Evolutionary conservation across 2,888 invertebrate species (phyloP).

Genomic region (Hoplodrina ambigua): DNA sequence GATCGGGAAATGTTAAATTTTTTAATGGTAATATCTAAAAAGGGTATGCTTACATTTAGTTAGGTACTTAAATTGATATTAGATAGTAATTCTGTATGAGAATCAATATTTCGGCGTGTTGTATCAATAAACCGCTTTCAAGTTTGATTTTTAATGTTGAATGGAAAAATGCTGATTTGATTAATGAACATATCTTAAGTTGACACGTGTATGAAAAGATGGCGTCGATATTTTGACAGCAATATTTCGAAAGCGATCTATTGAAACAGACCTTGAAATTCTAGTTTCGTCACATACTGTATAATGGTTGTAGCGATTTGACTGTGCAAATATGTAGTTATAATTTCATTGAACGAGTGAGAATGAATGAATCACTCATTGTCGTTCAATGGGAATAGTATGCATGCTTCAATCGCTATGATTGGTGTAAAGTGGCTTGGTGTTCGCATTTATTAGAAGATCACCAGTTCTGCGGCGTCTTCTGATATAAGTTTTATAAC

Average conservation of each 20-base stretch:
- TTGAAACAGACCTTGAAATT: slow-evolving; percentile 12
- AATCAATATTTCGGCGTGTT: background rate
- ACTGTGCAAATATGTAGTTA: slow-evolving; percentile 54
- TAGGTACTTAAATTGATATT: slow-evolving; percentile 8
- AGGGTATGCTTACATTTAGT: slow-evolving; percentile 12
- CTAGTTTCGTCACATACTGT: slow-evolving; percentile 35
- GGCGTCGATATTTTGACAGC: slow-evolving; percentile 25
- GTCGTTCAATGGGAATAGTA: slow-evolving; percentile 56
- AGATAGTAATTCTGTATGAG: background rate
- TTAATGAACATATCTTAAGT: slow-evolving; percentile 41
- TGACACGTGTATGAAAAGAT: slow-evolving; percentile 25
- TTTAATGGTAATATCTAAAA: slow-evolving; percentile 11
- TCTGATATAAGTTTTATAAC: slow-evolving; percentile 33
- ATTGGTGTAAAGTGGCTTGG: slow-evolving; percentile 31
- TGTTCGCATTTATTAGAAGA: slow-evolving; percentile 55
- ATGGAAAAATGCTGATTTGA: slow-evolving; percentile 20
- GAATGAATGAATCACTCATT: slow-evolving; percentile 32
- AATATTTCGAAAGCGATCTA: slow-evolving; percentile 19
- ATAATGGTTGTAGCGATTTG: slow-evolving; percentile 42
- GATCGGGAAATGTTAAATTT: background rate
- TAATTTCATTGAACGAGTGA: slow-evolving; percentile 53
- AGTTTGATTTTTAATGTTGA: slow-evolving; percentile 17
- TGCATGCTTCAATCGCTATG: slow-evolving; percentile 50
- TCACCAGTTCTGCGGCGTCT: slow-evolving; percentile 34
- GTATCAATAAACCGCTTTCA: slow-evolving; percentile 25